Evolutionary conservation across 2,888 invertebrate species (phyloP), one percentile per base, ranked within the genome.

Genomic region (Tetragonisca angustula): DNA sequence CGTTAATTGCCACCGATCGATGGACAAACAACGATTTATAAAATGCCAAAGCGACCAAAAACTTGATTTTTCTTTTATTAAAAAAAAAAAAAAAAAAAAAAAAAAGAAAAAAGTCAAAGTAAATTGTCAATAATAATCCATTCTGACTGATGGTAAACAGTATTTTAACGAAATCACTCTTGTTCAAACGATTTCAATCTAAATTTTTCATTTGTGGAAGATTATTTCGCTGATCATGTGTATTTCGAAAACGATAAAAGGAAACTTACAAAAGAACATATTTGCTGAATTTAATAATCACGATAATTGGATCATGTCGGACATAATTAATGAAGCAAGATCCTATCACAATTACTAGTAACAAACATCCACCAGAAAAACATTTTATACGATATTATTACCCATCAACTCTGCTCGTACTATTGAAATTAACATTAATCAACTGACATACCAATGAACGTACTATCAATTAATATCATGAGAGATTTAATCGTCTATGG

Each of bases 1-100:
- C 27, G 24, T 24, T 67, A 56, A 72, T 67, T 73, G 50, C 17
- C n/a, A 21, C 4, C 13, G 19, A 73, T 78, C 17, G 69, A 24
- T 32, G 24, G 19, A 27, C 32, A 71, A 56, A 71, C 36, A 36
- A 24, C 5, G n/a, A 36, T 36, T 13, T 19, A 59, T 19, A 59
- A 59, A 56, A 43, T 27, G 17, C 19, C 13, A 24, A 27, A 15
- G 49, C 24, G 56, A 1, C 15, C 13, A 13, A n/a, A n/a, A 4
- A 11, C 15, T 54, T 27, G 27, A 27, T 27, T 54, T 54, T 50
- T 50, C 11, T 50, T 56, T n/a, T n/a, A n/a, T 56, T 13, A n/a
- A n/a, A 13, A 32, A n/a, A n/a, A 56, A 56, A 13, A 32, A n/a
- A n/a, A 56, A 56, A n/a, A n/a, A 13, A 32, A n/a, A n/a, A 56